Evolutionary conservation across 2,113 vertebrate genomes (phyloP).

Genomic region (Pimephales promelas): DNA sequence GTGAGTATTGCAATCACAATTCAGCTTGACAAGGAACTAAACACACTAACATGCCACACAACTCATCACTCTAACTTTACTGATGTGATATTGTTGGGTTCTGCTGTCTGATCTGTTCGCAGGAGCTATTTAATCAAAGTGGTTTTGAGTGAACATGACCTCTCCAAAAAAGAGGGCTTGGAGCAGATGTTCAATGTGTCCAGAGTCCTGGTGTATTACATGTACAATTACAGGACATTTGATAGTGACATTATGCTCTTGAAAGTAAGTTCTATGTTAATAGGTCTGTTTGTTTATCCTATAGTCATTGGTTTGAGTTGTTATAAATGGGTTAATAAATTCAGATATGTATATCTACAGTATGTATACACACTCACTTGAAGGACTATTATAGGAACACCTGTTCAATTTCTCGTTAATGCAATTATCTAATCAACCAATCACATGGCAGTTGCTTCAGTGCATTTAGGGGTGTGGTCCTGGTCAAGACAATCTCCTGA

Average conservation of each 20-base stretch:
- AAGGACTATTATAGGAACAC: too few species aligned
- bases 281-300: background rate
- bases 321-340: too few species aligned
- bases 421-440: too few species aligned
- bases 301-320: too few species aligned
- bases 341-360: too few species aligned
- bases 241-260: slow-evolving; percentile 79
- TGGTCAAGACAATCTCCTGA: too few species aligned
- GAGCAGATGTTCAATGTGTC: slow-evolving; percentile 71
- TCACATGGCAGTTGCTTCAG: too few species aligned
- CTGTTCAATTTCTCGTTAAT: too few species aligned
- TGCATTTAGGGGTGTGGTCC: too few species aligned
- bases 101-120: background rate
- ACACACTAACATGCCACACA: background rate
- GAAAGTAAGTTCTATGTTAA: slow-evolving; percentile 64
- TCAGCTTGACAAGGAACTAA: background rate
- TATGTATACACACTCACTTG: too few species aligned
- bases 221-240: slow-evolving; percentile 66
- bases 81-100: background rate
- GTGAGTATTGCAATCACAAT: slow-evolving; percentile 71
- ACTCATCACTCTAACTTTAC: background rate
- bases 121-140: slow-evolving; percentile 69
- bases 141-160: slow-evolving; percentile 68
- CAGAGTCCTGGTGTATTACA: slow-evolving; percentile 57
- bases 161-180: slow-evolving; percentile 55